Percentiles rank a stretch among this genome's conserved stretches.
Conservation (phyloP, 2,113 vertebrate genomes). For the Astur gentilis region DNA sequence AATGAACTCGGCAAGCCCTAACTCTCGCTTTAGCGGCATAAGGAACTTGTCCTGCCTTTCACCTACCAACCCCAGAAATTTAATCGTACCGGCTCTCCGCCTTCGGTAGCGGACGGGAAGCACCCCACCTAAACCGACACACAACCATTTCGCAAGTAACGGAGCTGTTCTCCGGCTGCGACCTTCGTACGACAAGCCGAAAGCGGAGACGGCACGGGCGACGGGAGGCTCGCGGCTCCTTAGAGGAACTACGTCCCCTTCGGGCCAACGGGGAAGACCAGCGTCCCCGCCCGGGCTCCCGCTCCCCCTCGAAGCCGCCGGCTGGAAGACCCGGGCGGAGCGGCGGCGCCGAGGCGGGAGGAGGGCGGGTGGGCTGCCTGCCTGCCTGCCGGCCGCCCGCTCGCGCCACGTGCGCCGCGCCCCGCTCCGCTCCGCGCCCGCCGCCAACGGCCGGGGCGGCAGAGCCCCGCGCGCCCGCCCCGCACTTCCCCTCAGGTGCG, state of each 20-base stretch:
- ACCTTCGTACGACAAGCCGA: neutral
- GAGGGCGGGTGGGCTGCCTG: too few species aligned
- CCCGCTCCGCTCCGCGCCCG: too few species aligned
- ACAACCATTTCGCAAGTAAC: neutral
- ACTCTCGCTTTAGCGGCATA: neutral
- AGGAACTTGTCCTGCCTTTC: neutral
- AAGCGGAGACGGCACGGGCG: neutral
- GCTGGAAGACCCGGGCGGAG: too few species aligned
- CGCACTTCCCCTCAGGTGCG: neutral
- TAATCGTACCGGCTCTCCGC: neutral
- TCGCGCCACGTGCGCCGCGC: too few species aligned
- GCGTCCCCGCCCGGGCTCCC: neutral
- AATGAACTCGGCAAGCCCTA: neutral
- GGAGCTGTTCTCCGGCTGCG: neutral
- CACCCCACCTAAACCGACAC: too few species aligned
- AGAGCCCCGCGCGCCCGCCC: too few species aligned
- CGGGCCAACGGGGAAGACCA: neutral
- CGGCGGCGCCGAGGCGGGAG: too few species aligned
- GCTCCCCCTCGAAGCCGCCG: neutral
- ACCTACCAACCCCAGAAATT: neutral
- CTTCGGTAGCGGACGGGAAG: neutral
- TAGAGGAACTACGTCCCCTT: neutral
- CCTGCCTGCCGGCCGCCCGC: too few species aligned
- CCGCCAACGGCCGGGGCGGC: too few species aligned
- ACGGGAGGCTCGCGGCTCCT: neutral